phyloP scores from a whole-genome alignment of 2,797 vertebrate genomes.

The Lacerta bilineata region DNA sequence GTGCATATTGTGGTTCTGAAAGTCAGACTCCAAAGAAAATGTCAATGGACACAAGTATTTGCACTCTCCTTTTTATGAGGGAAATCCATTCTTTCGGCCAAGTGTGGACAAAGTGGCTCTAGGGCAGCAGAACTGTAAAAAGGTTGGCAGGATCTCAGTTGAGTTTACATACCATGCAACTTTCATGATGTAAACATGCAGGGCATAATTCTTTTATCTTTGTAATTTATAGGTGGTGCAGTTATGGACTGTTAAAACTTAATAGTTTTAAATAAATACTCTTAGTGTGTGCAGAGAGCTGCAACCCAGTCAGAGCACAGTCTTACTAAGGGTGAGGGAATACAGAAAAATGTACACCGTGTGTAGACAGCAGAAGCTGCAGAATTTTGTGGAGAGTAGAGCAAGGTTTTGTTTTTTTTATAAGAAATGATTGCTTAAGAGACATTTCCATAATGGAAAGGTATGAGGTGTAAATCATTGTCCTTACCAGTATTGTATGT shows the following conservation, averaged over 20 bases:
- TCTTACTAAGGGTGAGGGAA: neutral
- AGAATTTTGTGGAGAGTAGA: neutral
- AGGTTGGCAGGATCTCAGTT: neutral
- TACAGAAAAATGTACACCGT: neutral
- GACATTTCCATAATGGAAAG: neutral
- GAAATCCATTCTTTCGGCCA: neutral
- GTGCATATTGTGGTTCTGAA: neutral
- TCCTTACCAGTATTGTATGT: too few species aligned
- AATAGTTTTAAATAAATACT: neutral
- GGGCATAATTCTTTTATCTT: neutral
- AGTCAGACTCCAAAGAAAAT: neutral
- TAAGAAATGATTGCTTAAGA: neutral
- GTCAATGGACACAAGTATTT: neutral
- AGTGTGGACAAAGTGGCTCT: neutral
- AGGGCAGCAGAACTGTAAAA: neutral
- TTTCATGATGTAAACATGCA: constrained; percentile 30
- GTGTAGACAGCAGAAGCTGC: neutral
- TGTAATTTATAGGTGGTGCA: too few species aligned
- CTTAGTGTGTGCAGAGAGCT: neutral
- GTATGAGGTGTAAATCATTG: neutral
- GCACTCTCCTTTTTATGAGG: neutral
- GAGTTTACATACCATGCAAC: neutral
- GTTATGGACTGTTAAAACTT: neutral
- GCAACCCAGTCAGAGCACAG: neutral
- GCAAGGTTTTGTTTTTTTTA: neutral